Evolutionary conservation across 2,888 invertebrate species (phyloP).

Genomic region (Ornithoptera alexandrae): DNA sequence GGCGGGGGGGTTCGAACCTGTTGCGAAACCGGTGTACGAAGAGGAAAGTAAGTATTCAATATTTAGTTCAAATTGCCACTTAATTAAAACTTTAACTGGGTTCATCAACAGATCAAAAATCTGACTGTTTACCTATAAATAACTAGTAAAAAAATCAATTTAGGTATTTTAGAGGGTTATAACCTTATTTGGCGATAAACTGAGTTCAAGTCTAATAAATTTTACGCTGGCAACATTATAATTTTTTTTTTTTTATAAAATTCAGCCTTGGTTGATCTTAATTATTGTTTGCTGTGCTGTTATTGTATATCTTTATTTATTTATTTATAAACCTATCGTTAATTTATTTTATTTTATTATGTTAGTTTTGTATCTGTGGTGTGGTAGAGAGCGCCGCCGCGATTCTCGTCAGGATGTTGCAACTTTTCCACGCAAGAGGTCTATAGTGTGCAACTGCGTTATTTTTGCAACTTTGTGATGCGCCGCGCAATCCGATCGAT

Average conservation of each 20-base stretch:
- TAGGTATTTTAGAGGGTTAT: too few relatives aligned
- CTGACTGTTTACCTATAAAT: too few relatives aligned
- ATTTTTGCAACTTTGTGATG: constrained; percentile 17
- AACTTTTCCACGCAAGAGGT: background rate
- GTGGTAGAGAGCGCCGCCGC: background rate
- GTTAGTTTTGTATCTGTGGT: background rate
- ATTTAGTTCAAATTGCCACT: background rate
- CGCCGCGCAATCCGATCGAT: constrained; percentile 18
- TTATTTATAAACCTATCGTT: background rate
- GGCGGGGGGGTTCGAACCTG: constrained; percentile 94
- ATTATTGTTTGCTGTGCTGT: background rate
- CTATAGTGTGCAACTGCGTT: constrained; percentile 1
- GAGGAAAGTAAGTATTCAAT: constrained; percentile 72
- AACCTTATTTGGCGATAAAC: background rate
- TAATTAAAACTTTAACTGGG: background rate
- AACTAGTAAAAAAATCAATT: too few relatives aligned
- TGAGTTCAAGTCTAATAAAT: background rate
- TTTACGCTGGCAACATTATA: background rate
- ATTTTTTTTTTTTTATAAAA: background rate
- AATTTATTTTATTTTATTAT: background rate
- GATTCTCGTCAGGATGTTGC: background rate
- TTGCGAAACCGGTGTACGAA: constrained; percentile 94
- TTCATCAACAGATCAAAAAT: background rate
- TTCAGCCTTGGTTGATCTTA: background rate
- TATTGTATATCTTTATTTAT: background rate